A percentile compares a stretch with the other conserved stretches of the same genome.
Evolutionary conservation across 2,888 invertebrate species (phyloP).

Genomic region (Lasioglossum lativentre): DNA sequence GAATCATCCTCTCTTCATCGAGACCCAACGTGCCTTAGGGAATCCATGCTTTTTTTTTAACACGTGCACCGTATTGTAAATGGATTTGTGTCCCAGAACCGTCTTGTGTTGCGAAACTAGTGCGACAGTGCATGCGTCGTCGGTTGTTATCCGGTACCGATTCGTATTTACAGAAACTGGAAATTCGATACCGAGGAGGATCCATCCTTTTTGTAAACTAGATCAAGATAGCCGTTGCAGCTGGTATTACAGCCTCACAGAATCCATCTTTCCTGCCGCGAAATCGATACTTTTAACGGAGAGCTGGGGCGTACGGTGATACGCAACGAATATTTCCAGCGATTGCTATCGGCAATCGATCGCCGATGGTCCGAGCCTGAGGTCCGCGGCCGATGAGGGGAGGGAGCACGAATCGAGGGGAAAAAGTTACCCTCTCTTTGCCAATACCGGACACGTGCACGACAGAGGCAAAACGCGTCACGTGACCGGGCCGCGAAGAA

Average conservation of each 20-base stretch:
- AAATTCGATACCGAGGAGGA: not conserved
- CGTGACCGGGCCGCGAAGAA: too few species aligned
- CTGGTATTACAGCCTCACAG: conserved; percentile 5
- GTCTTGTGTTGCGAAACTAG: not conserved
- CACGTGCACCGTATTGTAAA: not conserved
- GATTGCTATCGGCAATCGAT: conserved; percentile 39
- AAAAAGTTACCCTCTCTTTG: too few species aligned
- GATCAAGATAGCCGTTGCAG: not conserved
- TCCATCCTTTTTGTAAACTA: not conserved
- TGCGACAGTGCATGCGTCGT: not conserved
- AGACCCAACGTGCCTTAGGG: not conserved
- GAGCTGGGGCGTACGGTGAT: not conserved
- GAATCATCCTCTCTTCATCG: not conserved
- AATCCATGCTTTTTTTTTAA: not conserved
- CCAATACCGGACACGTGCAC: too few species aligned
- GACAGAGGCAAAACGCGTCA: too few species aligned
- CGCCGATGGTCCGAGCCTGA: not conserved
- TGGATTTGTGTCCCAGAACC: not conserved
- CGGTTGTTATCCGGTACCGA: not conserved
- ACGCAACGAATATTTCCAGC: conserved; percentile 27
- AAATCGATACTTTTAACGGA: conserved; percentile 47
- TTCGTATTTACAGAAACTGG: not conserved
- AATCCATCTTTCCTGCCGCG: conserved; percentile 10
- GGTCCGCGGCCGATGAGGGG: not conserved
- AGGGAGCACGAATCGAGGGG: too few species aligned